These are phyloP conservation scores for Luehdorfia chinensis DNA, from an alignment of 1,140 invertebrate genomes.

Conservation along the genomic window DNA sequence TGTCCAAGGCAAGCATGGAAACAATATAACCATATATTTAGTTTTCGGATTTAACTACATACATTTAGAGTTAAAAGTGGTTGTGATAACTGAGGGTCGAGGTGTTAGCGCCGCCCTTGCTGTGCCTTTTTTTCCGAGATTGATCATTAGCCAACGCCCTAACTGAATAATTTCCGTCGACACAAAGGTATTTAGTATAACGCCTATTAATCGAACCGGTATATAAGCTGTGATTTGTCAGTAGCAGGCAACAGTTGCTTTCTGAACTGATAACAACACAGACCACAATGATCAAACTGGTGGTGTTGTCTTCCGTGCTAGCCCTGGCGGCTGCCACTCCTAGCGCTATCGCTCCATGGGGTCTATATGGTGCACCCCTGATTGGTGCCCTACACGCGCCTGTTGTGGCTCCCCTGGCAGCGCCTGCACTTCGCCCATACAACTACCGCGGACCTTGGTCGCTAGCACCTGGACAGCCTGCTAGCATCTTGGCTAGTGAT, in stretches of 20 bases:
- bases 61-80: conserved; percentile 19
- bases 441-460: conserved; percentile 60
- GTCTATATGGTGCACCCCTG: conserved; percentile 25
- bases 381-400: conserved; percentile 18
- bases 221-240: conserved; percentile 47
- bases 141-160: conserved; percentile 45
- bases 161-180: conserved; percentile 51
- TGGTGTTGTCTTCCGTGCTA: conserved; percentile 78
- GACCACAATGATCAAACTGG: conserved; percentile 78
- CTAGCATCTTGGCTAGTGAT: conserved; percentile 60
- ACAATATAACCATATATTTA: conserved; percentile 20
- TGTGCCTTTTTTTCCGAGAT: conserved; percentile 43
- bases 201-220: conserved; percentile 40
- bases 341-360: conserved; percentile 31
- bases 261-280: conserved; percentile 54
- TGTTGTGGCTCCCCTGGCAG: conserved; percentile 25
- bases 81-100: conserved; percentile 19
- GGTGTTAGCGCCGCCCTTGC: conserved; percentile 29
- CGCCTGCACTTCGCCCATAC: conserved; percentile 35
- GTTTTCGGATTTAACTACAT: conserved; percentile 13
- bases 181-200: conserved; percentile 55
- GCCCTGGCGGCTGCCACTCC: conserved; percentile 61
- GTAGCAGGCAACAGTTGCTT: conserved; percentile 46
- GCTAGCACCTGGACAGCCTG: conserved; percentile 59
- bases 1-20: conserved; percentile 50